phyloP scores from a whole-genome alignment of 2,113 vertebrate species.

The Urocynchramus pylzowi region DNA sequence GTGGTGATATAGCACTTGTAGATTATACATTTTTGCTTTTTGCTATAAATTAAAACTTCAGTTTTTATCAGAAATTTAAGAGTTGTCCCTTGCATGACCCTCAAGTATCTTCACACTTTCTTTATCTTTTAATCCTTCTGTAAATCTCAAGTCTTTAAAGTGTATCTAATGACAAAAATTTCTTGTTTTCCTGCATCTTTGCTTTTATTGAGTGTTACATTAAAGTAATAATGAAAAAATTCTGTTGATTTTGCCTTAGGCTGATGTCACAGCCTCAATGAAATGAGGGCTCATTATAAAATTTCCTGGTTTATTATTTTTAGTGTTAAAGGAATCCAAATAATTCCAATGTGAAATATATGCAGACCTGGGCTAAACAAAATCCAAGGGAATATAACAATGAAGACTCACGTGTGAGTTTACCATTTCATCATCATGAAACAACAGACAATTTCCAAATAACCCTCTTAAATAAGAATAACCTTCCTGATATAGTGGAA shows the following conservation, averaged over 20 bases:
- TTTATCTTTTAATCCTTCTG: neutral
- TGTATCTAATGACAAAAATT: neutral
- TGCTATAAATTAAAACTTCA: neutral
- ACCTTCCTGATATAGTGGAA: neutral
- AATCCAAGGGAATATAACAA: neutral
- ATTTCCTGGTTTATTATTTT: neutral
- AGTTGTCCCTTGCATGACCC: neutral
- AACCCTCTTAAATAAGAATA: neutral
- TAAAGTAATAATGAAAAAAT: constrained; percentile 26
- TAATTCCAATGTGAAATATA: neutral
- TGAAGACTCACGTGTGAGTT: neutral
- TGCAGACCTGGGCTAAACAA: neutral
- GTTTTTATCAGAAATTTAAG: neutral
- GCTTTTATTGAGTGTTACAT: neutral
- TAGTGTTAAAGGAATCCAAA: neutral
- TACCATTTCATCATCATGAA: neutral
- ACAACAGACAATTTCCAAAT: neutral
- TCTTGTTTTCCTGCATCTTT: neutral
- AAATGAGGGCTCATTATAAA: constrained; percentile 37
- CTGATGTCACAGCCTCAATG: neutral
- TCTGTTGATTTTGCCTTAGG: neutral
- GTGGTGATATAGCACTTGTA: neutral
- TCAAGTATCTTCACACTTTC: neutral
- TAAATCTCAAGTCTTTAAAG: neutral
- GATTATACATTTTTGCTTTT: neutral